A percentile compares a stretch with the other conserved stretches of the same genome.
Conservation (phyloP, 2,797 vertebrate genomes). For the Neosalanx taihuensis region DNA sequence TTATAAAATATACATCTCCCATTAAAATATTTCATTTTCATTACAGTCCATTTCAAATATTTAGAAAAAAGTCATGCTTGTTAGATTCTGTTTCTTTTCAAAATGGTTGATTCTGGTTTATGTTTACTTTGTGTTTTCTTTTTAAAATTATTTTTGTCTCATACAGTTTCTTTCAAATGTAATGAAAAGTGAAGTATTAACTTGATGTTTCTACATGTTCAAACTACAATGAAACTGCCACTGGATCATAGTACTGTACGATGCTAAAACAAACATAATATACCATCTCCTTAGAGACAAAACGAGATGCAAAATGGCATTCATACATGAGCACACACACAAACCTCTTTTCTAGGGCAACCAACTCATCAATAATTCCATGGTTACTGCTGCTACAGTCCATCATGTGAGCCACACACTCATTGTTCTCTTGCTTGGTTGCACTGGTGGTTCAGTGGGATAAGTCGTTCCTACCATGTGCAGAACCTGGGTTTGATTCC, state of each 20-base stretch:
- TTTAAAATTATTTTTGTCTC: conserved; percentile 5
- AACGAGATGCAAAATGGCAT: background rate
- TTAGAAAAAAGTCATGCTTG: conserved; percentile 59
- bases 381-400: conserved; percentile 13
- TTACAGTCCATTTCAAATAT: conserved; percentile 55
- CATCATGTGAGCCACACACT: conserved; percentile 6
- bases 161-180: conserved; percentile 7
- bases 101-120: conserved; percentile 51
- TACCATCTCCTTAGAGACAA: background rate
- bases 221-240: too few relatives aligned
- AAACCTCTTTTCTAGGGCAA: conserved; percentile 19
- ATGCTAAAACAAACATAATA: conserved; percentile 21
- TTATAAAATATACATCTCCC: conserved; percentile 83
- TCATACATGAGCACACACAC: background rate
- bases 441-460: too few relatives aligned
- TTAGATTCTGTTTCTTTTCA: conserved; percentile 37
- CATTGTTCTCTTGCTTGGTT: conserved; percentile 3
- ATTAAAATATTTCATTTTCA: conserved; percentile 73
- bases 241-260: conserved; percentile 45
- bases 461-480: too few relatives aligned
- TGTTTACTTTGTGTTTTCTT: background rate
- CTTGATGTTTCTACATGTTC: too few relatives aligned
- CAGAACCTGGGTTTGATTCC: too few relatives aligned
- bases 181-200: conserved; percentile 2
- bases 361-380: conserved; percentile 26